Conservation (phyloP, 2,888 invertebrate species). For the Callinectes sapidus region DNA sequence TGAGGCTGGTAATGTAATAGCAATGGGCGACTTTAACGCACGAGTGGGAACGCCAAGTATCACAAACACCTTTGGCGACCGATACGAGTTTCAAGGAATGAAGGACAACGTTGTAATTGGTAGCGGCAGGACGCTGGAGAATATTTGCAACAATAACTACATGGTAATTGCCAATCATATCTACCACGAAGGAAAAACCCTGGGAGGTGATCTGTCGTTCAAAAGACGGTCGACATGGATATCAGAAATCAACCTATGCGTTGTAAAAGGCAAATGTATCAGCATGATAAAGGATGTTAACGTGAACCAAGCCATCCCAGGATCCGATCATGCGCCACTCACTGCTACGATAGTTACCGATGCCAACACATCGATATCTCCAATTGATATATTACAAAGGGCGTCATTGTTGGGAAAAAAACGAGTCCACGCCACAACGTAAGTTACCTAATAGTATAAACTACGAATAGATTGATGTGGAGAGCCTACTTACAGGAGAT, state of each 20-base stretch:
- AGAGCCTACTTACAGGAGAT: neutral
- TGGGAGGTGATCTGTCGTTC: constrained; percentile 37
- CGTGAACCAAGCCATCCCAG: neutral
- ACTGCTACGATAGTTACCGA: neutral
- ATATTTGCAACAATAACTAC: constrained; percentile 12
- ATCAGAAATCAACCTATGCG: constrained; percentile 9
- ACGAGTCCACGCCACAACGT: constrained; percentile 9
- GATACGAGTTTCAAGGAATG: neutral
- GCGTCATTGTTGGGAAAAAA: neutral
- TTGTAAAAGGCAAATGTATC: neutral
- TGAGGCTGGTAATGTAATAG: neutral
- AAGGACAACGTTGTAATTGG: neutral
- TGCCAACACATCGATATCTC: neutral
- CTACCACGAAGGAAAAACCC: neutral
- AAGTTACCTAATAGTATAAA: neutral
- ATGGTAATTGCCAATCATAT: neutral
- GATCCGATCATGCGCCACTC: neutral
- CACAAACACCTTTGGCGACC: neutral
- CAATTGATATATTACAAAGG: neutral
- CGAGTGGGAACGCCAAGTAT: neutral
- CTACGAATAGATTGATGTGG: neutral
- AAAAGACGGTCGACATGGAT: neutral
- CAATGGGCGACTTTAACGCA: constrained; percentile 8
- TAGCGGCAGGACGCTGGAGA: neutral
- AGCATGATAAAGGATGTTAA: neutral